Evolutionary conservation across 2,797 vertebrate species (phyloP).

Genomic region (Falco berigora): DNA sequence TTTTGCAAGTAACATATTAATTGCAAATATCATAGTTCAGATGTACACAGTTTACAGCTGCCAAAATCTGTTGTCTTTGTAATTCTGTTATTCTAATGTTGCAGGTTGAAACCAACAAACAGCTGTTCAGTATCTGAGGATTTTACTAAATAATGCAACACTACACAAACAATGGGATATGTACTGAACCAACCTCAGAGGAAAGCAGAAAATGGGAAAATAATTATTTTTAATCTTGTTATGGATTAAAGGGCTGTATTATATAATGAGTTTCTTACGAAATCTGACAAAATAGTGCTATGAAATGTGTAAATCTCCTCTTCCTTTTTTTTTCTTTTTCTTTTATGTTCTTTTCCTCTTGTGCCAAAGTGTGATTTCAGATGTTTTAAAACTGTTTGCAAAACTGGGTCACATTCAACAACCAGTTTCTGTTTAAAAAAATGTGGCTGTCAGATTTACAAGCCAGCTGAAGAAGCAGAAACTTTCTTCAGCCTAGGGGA

Average conservation of each 20-base stretch:
- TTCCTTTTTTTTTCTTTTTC: background rate
- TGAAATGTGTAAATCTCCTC: background rate
- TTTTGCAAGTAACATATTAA: constrained; percentile 54
- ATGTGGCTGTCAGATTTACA: background rate
- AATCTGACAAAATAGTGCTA: background rate
- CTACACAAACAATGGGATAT: constrained; percentile 23
- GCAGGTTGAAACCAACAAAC: constrained; percentile 56
- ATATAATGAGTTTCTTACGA: background rate
- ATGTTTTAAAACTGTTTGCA: background rate
- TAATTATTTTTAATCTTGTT: constrained; percentile 46
- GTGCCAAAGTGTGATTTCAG: background rate
- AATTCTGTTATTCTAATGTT: constrained; percentile 46
- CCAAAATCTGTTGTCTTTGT: constrained; percentile 51
- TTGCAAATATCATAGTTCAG: constrained; percentile 54
- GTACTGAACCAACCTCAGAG: background rate
- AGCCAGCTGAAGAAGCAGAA: background rate
- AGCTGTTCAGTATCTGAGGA: constrained; percentile 58
- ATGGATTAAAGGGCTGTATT: background rate
- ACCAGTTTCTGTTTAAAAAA: background rate
- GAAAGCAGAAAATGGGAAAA: constrained; percentile 20
- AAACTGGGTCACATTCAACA: constrained; percentile 23
- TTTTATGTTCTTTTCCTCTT: background rate
- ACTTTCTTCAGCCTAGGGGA: background rate
- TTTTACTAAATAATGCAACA: constrained; percentile 62
- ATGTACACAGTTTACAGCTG: constrained; percentile 42